Evolutionary conservation across 2,888 invertebrate genomes (phyloP), one percentile per base, ranked within the genome.

Genomic region (Aproaerema taeniolella): DNA sequence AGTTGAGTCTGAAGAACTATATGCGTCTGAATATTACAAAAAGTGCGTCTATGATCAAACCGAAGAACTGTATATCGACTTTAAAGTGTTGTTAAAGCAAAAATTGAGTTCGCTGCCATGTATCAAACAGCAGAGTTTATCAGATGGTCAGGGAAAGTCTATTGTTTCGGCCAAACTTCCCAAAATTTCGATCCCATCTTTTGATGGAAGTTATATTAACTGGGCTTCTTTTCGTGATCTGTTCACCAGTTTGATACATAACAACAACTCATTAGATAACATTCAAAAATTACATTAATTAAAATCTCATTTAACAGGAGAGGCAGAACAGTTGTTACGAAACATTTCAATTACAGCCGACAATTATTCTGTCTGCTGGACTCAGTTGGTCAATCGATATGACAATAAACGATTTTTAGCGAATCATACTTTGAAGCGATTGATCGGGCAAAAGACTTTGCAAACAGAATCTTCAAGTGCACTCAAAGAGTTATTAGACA

Each of bases 201-300:
- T 52, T 38, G 38, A 39, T n/a, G 52, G 52, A 0, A 31, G 43
- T 9, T 52, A 49, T 36, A 25, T 37, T 2, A 49, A 49, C 29
- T 52, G 49, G 50, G 24, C 34, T 5, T 45, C 42, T 7, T 50
- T 51, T 32, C 15, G 42, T 9, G 51, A 53, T 31, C 30, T 50
- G 11, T 49, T 50, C 36, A 14, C 40, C 7, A 48, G 49, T 6
- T 33, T 52, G 7, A 39, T 52, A 1, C 45, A 54, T 31, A 42
- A 48, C 10, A 50, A 52, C 28, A 9, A 13, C 7, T 29, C 28
- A 4, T 29, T 52, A 8, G 44, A 46, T 16, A 34, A 49, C 28
- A 48, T 50, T 5, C 49, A 54, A 41, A 46, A 47, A 35, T 20
- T 54, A 7, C 47, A 50, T 31, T 52, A 55, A 35, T 29, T 52